These are phyloP conservation scores for Pandemis corylana DNA, from an alignment of 2,888 invertebrate species.

Conservation along the genomic window DNA sequence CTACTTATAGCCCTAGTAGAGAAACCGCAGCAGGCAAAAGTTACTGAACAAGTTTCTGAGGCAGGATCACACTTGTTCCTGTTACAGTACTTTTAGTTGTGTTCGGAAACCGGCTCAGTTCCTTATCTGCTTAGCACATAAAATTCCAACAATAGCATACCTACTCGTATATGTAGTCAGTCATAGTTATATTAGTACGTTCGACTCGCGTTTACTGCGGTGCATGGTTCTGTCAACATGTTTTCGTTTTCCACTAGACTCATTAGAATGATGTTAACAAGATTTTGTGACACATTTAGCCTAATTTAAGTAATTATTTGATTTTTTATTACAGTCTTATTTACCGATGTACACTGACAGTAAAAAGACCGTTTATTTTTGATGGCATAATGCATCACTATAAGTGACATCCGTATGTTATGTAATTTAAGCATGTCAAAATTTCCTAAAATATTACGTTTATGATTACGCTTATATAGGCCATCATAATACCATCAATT, in stretches of 20 bases:
- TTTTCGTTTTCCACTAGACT: conserved; percentile 3
- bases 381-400: no score
- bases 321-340: background rate
- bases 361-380: no score
- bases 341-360: background rate
- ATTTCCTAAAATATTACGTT: no score
- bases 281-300: conserved; percentile 2
- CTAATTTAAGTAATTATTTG: background rate
- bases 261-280: background rate
- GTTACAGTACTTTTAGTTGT: background rate
- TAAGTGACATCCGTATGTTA: no score
- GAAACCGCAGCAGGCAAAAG: conserved; percentile 17
- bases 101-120: background rate
- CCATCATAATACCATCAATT: no score
- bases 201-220: background rate
- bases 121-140: background rate
- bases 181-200: background rate
- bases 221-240: background rate
- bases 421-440: no score
- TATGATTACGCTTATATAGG: no score
- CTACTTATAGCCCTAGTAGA: conserved; percentile 30
- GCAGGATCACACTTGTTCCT: background rate
- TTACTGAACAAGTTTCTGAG: background rate
- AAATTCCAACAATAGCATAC: background rate
- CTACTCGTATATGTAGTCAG: no score